Base-by-base conservation (phyloP, 1,140 invertebrate species). In the Caenorhabditis latens region DNA sequence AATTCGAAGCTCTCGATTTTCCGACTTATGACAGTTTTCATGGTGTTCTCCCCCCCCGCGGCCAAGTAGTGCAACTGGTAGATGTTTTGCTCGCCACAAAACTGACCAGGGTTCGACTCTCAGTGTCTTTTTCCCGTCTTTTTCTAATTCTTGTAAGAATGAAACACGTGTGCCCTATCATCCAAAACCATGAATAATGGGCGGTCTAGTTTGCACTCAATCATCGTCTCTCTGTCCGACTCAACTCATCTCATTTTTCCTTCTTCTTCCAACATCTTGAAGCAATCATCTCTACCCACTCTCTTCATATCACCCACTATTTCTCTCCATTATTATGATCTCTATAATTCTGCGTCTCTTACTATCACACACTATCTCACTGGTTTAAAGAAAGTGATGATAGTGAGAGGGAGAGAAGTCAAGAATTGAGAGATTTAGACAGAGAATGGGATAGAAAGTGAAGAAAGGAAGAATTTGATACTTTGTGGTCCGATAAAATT, bases 401-500 rank as follows among this genome's bases (percentile, higher is more conserved):
- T 46, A 79, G 65, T 71, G 65, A 32, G 32, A 1, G 32, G 46
- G 43, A 16, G 65, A 48, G 14, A 40, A 24, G 46, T 79, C 71
- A 79, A 79, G 53, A 48, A 50, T 50, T 50, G 71, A 79, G 71
- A 79, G 71, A 79, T 79, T 79, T 50, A 79, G 71, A 50, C 46
- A 79, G 46, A 79, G 46, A 79, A 79, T 79, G 71, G 71, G 71
- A 79, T 79, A 79, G 46, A n/a, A 14, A n/a, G n/a, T 5, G 8
- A 21, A 5, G n/a, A 79, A 19, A 40, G 67, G 46, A n/a, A 50
- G 71, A 79, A 79, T 50, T 79, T 79, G 71, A 79, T 79, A 79
- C 71, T 79, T 79, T 79, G 71, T 50, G 71, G 71, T 32, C 71
- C 71, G 71, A 79, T 79, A 79, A 79, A 79, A 79, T 79, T 79